Evolutionary conservation across 2,888 invertebrate genomes (phyloP), one percentile per base, ranked within the genome.

Genomic region (Ornithoptera alexandrae): DNA sequence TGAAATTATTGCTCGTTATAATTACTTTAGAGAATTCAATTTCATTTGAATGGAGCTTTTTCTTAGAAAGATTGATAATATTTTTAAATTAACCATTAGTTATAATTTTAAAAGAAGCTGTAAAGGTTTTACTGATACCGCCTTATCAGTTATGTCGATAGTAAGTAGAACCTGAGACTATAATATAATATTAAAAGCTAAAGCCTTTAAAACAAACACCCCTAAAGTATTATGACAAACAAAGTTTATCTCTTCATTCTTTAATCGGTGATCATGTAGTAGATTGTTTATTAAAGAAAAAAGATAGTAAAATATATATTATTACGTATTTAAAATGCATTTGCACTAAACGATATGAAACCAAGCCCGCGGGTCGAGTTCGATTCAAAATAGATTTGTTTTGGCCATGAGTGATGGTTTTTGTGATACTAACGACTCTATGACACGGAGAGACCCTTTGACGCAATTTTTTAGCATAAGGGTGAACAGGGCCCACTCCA

Each of bases 371-470:
- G 66, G 71, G 72, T 69, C 71, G 74, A 73, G 71, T 68, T 70
- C 75, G 77, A 82, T 83, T 76, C 78, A 78, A 82, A 81, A 81
- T 78, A 80, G 76, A 84, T 89, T 88, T 85, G 78, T 79, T 77
- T 75, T 79, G 84, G 84, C 81, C 85, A 85, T 89, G 90, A 91
- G 81, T 85, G 88, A 90, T 91, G 89, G 78, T 75, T 75, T 70
- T 70, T 62, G 68, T 73, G 76, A 80, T 79, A 82, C 82, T 89
- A 90, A 90, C 87, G 90, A 89, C 80, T 74, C 77, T 83, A 85
- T 84, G 83, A 90, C 89, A 78, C 73, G 78, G 73, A 77, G 75
- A 82, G 81, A 84, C 87, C 88, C 87, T 85, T 80, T 82, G 77
- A 78, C 81, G 84, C 79, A 78, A 83, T 89, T 90, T 89, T 90